These are phyloP conservation scores for Nothoprocta pentlandii DNA, from an alignment of 2,113 vertebrate species.

Conservation along the genomic window DNA sequence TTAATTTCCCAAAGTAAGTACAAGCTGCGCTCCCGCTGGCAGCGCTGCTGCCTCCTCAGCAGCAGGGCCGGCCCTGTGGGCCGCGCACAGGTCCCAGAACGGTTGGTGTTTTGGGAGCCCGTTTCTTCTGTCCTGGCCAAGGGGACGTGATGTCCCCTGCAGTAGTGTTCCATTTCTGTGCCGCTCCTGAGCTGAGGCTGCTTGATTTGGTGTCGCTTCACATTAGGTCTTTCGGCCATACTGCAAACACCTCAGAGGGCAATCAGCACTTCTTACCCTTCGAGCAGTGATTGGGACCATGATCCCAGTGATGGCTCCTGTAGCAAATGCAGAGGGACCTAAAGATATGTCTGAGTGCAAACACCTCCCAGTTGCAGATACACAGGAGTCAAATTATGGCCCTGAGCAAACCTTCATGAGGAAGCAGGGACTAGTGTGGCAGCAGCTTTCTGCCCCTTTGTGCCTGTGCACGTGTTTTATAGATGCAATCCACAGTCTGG, in stretches of 20 bases:
- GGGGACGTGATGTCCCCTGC: not conserved
- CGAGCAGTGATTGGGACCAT: conserved; percentile 30
- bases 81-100: too few relatives aligned
- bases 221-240: conserved; percentile 23
- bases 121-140: not conserved
- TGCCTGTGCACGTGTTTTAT: accelerated
- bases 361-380: not conserved
- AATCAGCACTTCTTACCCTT: conserved; percentile 47
- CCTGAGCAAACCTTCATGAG: not conserved
- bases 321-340: conserved; percentile 24
- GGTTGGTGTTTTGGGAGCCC: not conserved
- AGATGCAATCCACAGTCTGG: not conserved
- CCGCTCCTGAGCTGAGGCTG: not conserved
- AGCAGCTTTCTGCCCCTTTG: not conserved
- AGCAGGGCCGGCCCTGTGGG: too few relatives aligned
- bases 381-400: not conserved
- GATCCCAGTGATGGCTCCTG: not conserved
- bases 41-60: too few relatives aligned
- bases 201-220: conserved; percentile 9
- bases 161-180: not conserved
- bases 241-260: conserved; percentile 20
- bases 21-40: not conserved
- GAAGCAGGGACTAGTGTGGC: accelerated
- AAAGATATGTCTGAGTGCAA: not conserved
- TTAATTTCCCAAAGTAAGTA: conserved; percentile 23